Evolutionary conservation across 2,888 invertebrate genomes (phyloP).

Genomic region (Ecdyonurus torrentis): DNA sequence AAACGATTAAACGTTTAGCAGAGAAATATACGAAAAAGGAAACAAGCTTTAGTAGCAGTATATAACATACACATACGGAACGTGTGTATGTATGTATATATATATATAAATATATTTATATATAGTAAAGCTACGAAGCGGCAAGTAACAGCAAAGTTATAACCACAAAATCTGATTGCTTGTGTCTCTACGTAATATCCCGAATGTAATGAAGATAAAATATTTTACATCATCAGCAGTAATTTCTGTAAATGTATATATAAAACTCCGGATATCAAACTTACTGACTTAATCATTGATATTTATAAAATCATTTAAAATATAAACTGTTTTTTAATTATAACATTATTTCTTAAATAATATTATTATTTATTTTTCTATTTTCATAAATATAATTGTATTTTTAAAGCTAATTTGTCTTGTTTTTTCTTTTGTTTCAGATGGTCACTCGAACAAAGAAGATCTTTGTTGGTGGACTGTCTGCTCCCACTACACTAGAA

Average conservation of each 20-base stretch:
- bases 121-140: no score
- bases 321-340: no score
- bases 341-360: no score
- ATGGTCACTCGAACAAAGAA: constrained; percentile 99
- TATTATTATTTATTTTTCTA: no score
- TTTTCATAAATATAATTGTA: not conserved
- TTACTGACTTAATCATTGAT: not conserved
- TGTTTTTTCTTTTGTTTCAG: constrained; percentile 41
- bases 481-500: constrained; percentile 97
- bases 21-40: not conserved
- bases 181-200: not conserved
- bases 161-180: not conserved
- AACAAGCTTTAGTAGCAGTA: not conserved
- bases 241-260: no score
- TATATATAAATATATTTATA: no score
- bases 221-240: not conserved
- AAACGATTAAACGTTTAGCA: not conserved
- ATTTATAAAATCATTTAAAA: no score
- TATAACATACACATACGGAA: no score
- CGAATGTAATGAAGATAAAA: not conserved
- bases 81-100: no score
- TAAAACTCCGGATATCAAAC: not conserved
- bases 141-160: no score
- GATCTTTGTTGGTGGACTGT: constrained; percentile 99
- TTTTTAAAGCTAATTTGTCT: not conserved